Evolutionary conservation across 2,888 invertebrate genomes (phyloP).

Genomic region (Drosophila parthenogenetica): DNA sequence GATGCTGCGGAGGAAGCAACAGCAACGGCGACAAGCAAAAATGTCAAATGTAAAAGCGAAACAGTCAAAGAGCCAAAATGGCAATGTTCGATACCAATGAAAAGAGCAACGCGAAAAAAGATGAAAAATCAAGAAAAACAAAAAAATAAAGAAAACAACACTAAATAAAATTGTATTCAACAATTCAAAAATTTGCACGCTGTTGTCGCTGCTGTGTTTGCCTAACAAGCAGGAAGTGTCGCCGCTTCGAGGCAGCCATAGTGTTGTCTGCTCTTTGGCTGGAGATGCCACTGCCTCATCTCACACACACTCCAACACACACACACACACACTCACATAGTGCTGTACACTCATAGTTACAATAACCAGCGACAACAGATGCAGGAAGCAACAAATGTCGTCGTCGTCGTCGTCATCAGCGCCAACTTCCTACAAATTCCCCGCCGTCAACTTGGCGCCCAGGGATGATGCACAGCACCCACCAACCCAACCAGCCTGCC

Average conservation of each 20-base stretch:
- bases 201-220: constrained; percentile 59
- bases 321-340: constrained; percentile 22
- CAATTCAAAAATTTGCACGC: constrained; percentile 65
- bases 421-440: constrained; percentile 66
- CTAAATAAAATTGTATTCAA: constrained; percentile 48
- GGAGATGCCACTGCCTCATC: constrained; percentile 66
- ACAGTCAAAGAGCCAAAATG: constrained; percentile 51
- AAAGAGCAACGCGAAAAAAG: constrained; percentile 30
- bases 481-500: constrained; percentile 15
- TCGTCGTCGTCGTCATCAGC: constrained; percentile 29
- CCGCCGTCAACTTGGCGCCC: constrained; percentile 36
- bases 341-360: constrained; percentile 18
- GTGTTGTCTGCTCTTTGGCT: constrained; percentile 39
- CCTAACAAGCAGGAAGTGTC: constrained; percentile 79
- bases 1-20: constrained; percentile 32
- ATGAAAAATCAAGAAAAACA: constrained; percentile 12
- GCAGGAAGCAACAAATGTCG: constrained; percentile 76
- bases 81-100: constrained; percentile 36
- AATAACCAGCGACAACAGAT: constrained; percentile 70
- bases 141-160: constrained; percentile 37
- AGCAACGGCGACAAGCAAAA: constrained; percentile 52
- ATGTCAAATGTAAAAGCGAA: constrained; percentile 77
- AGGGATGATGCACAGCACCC: constrained; percentile 58
- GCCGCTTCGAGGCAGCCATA: constrained; percentile 46
- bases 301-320: constrained; percentile 24